Percentiles rank a stretch among this genome's conserved stretches.
Conservation (phyloP, 2,113 vertebrate species). For the Mungos mungo region DNA sequence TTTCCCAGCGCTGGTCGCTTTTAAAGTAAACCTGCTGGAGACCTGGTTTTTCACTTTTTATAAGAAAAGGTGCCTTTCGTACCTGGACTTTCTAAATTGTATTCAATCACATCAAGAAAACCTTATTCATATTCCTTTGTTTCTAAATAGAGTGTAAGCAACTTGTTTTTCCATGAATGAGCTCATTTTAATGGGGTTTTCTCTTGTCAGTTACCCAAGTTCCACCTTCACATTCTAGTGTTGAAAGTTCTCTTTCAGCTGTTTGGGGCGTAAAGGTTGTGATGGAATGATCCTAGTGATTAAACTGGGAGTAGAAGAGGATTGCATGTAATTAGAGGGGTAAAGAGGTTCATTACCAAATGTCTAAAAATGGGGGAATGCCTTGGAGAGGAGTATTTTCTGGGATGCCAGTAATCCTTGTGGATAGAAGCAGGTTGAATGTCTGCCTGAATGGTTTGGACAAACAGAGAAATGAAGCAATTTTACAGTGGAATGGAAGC, state of each 20-base stretch:
- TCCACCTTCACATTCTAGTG: not conserved
- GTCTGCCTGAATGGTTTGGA: not conserved
- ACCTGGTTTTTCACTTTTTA: conserved; percentile 62
- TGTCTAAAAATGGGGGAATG: not conserved
- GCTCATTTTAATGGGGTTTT: not conserved
- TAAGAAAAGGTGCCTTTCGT: conserved; percentile 51
- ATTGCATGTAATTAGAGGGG: not conserved
- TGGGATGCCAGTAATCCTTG: not conserved
- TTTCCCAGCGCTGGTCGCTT: conserved; percentile 1
- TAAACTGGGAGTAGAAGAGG: not conserved
- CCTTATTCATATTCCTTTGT: conserved; percentile 74
- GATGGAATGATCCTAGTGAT: not conserved
- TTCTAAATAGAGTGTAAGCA: not conserved
- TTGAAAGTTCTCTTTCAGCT: not conserved
- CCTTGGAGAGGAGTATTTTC: not conserved
- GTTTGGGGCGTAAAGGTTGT: not conserved
- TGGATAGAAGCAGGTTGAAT: not conserved
- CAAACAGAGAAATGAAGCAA: conserved; percentile 2
- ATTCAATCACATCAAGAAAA: conserved; percentile 63
- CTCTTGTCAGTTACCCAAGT: not conserved
- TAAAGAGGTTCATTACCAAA: not conserved
- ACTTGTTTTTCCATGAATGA: not conserved
- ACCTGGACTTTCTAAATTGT: conserved; percentile 73
- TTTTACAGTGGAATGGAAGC: not conserved
- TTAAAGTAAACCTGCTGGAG: not conserved